Evolutionary conservation across 2,888 invertebrate genomes (phyloP), one percentile per base, ranked within the genome.

Genomic region (Tetragonula carbonaria): DNA sequence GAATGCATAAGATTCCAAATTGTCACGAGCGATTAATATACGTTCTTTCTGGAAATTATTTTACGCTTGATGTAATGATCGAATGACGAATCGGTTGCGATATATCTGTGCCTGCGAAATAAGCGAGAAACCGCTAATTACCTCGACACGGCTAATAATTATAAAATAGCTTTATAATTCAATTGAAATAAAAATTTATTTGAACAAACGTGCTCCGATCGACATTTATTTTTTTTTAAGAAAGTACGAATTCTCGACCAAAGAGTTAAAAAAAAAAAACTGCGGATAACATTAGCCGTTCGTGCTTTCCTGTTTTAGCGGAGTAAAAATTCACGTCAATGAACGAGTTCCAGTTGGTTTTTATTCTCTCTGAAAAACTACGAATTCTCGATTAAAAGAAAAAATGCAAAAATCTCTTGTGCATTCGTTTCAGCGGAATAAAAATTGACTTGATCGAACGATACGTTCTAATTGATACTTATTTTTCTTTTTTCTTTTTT

Each of bases 291-390:
- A 8, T 45, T 45, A 11, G 28, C 8, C 4, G 16, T 55, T 59
- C 28, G 53, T 59, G 14, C 18, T 28, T 11, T 70, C 51, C 63
- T 65, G 55, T 80, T 80, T 80, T 53, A 59, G 23, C 45, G 45
- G 11, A 45, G 45, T 45, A 45, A 45, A 45, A 45, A 45, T 45
- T 45, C 45, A 45, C 45, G 0, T 45, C 45, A 11, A 45, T 2
- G 6, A 11, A 45, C 45, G 45, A 45, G 45, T 8, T 45, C 45
- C 45, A 45, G 45, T 45, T 45, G 45, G 45, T 45, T 45, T 45
- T 45, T 45, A 45, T 45, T 45, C 5, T 28, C 38, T 38, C 38
- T 38, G 5, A 5, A 38, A 38, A 38, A 38, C 33, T 5, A 38
- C 38, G 38, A 38, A 38, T 38, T 38, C 38, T 45, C 11, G 8